These are phyloP conservation scores for Thermophis baileyi DNA, from an alignment of 2,113 vertebrate species.

Conservation along the genomic window DNA sequence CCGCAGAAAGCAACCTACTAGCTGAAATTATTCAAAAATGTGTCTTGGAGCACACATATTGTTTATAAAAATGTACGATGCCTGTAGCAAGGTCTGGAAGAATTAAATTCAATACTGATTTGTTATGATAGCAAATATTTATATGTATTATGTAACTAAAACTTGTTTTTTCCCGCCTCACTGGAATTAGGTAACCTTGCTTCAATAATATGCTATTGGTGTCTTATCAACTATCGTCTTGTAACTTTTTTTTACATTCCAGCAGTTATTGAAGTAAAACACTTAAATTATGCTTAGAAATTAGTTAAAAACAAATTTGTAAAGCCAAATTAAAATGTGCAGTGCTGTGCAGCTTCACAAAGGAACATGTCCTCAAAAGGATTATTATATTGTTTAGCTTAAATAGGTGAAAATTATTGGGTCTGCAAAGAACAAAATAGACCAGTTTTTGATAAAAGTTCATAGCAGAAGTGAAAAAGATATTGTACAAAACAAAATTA, in stretches of 20 bases:
- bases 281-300: slow-evolving; percentile 6
- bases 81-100: not conserved
- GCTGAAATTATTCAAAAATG: not conserved
- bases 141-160: not conserved
- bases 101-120: not conserved
- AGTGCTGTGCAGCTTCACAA: not conserved
- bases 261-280: not conserved
- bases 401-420: slow-evolving; percentile 41
- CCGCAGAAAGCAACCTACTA: not conserved
- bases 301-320: not conserved
- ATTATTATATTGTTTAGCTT: slow-evolving; percentile 32
- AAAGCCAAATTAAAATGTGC: not conserved
- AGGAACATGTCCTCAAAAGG: slow-evolving; percentile 17
- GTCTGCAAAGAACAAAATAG: slow-evolving; percentile 55
- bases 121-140: not conserved
- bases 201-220: not conserved
- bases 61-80: not conserved
- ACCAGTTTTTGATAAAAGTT: slow-evolving; percentile 50
- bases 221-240: not conserved
- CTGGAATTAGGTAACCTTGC: not conserved
- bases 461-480: slow-evolving; percentile 49
- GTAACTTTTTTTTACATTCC: not conserved
- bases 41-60: not conserved
- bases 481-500: slow-evolving; percentile 34
- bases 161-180: not conserved